These are phyloP conservation scores for Liodrosophila aerea DNA, from an alignment of 2,888 invertebrate species.

Conservation along the genomic window DNA sequence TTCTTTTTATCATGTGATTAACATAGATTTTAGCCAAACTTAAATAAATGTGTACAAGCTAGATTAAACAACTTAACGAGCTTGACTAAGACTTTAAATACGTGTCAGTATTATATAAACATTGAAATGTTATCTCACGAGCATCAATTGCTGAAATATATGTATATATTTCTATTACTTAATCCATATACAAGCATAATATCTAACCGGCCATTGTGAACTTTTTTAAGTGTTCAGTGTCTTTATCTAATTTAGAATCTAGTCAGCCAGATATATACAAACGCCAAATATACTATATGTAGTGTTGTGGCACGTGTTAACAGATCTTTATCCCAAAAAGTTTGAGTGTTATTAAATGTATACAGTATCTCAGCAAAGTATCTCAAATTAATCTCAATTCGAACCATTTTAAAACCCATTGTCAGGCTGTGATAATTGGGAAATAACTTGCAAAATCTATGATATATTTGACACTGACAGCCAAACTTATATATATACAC, in stretches of 20 bases:
- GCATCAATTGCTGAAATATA: constrained; percentile 12
- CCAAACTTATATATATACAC: neutral
- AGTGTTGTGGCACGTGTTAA: too few relatives aligned
- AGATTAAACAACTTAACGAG: constrained; percentile 29
- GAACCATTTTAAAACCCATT: too few relatives aligned
- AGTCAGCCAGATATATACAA: neutral
- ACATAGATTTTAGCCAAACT: constrained; percentile 5
- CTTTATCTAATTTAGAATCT: constrained; percentile 19
- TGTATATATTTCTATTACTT: constrained; percentile 1
- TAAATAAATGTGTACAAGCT: neutral
- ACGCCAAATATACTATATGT: constrained; percentile 2
- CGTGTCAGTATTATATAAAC: constrained; percentile 1
- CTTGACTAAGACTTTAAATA: constrained; percentile 41
- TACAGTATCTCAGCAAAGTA: too few relatives aligned
- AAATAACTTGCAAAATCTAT: too few relatives aligned
- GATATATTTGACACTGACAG: too few relatives aligned
- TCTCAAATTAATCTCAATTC: too few relatives aligned
- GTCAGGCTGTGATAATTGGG: neutral
- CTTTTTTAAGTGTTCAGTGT: constrained; percentile 22
- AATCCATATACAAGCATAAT: neutral
- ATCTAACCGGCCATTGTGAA: constrained; percentile 20
- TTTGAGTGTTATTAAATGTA: too few relatives aligned
- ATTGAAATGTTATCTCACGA: constrained; percentile 6
- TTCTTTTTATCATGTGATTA: constrained; percentile 18
- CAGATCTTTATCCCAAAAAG: too few relatives aligned